A percentile compares a stretch with the other conserved stretches of the same genome.
Evolutionary conservation across 2,888 invertebrate species (phyloP).

Genomic region (Leucozona laternaria): DNA sequence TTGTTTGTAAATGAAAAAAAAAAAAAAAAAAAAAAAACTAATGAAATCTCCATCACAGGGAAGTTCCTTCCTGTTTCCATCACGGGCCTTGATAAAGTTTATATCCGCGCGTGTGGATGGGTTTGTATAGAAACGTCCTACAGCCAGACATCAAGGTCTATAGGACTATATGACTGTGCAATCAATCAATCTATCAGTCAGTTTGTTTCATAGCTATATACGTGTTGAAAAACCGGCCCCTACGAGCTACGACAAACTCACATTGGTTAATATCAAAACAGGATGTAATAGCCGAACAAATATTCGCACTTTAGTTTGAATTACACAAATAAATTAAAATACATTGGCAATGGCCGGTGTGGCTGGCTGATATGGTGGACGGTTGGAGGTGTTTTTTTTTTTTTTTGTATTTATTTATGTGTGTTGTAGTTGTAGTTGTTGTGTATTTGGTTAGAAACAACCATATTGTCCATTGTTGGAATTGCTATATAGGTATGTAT

Average conservation of each 20-base stretch:
- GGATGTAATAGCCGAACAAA: slow-evolving; percentile 68
- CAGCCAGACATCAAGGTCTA: neutral
- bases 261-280: slow-evolving; percentile 54
- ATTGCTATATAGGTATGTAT: slow-evolving; percentile 1
- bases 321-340: slow-evolving; percentile 68
- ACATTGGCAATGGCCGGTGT: slow-evolving; percentile 41
- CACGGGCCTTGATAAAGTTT: neutral
- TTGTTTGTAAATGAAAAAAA: neutral
- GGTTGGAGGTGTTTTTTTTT: slow-evolving; percentile 20
- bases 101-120: neutral
- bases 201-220: slow-evolving; percentile 32
- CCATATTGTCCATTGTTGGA: slow-evolving; percentile 12
- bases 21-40: slow-evolving; percentile 25
- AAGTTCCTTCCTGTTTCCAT: slow-evolving; percentile 2
- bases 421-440: slow-evolving; percentile 10
- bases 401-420: neutral
- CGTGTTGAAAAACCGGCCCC: slow-evolving; percentile 33
- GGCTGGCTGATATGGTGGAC: neutral
- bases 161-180: slow-evolving; percentile 11
- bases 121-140: neutral
- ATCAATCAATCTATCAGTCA: slow-evolving; percentile 64
- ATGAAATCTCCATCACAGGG: slow-evolving; percentile 54
- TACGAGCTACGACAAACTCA: slow-evolving; percentile 24
- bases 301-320: slow-evolving; percentile 66
- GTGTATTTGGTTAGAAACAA: neutral